Base-by-base conservation (phyloP, 2,888 invertebrate genomes). In the Heliconius ethilla region DNA sequence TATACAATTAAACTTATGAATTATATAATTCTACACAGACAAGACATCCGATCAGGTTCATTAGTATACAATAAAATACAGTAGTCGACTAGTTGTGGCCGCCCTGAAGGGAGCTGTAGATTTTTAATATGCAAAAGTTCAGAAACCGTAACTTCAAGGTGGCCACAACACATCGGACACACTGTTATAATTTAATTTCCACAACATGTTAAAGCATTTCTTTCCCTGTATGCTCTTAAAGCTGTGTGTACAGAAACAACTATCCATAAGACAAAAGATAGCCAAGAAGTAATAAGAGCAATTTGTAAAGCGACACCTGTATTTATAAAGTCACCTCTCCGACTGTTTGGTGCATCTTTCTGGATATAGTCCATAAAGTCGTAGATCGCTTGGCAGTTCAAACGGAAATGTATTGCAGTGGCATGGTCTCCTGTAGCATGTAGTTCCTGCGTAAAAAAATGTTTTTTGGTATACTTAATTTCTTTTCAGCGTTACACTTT, bases 311-410 rank as follows among this genome's bases (percentile, higher is more conserved):
- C 95, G 6, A 96, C 86, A 0, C 96, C 96, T 0, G 97, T 97
- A 86, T 97, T 97, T 65, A 97, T 97, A 81, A 95, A 95, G 73
- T 96, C 96, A 15, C 96, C 96, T 59, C 96, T 95, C 37, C 96
- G 93, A 82, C 95, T 95, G 82, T 96, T 95, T 74, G 95, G 96
- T 0, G 95, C 94, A 83, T 96, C 96, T 75, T 96, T 96, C 80
- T 97, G 96, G 79, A 97, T 91, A 84, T 97, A 98, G 87, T 98
- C 98, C 97, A 98, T 97, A 87, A 97, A 97, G 90, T 98, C 98
- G 83, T 96, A 96, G 74, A 97, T 95, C 0, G 97, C 96, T 78
- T 96, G 96, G 86, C 98, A 98, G 0, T 95, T 92, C 4, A 98
- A 90, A 18, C 97, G 95, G 79, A 95, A 94, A 85, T 96, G 95